Evolutionary conservation across 2,113 vertebrate species (phyloP).

Genomic region (Myodes glareolus): DNA sequence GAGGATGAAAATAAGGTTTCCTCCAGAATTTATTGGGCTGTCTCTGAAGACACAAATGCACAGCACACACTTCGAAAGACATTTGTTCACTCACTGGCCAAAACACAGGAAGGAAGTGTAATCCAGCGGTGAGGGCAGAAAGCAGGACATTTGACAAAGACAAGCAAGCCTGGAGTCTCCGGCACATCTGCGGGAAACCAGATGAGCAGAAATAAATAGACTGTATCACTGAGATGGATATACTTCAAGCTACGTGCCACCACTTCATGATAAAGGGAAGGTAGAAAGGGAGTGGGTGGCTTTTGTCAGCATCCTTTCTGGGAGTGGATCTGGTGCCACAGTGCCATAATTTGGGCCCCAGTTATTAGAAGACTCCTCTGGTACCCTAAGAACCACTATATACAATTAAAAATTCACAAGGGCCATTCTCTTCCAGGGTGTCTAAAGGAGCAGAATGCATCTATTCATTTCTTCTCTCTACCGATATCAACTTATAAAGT

Average conservation of each 20-base stretch:
- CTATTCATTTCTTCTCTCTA: background rate
- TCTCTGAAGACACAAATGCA: background rate
- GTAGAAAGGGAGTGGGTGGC: background rate
- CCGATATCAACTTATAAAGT: background rate
- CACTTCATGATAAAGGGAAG: background rate
- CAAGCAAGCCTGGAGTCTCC: background rate
- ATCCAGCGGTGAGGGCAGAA: background rate
- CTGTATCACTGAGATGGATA: background rate
- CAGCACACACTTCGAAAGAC: background rate
- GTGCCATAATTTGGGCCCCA: background rate
- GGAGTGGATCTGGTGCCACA: background rate
- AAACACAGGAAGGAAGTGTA: slow-evolving; percentile 14
- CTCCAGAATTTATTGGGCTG: background rate
- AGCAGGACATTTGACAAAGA: slow-evolving; percentile 15
- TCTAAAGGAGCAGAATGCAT: background rate
- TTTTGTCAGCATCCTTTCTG: background rate
- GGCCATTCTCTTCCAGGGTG: background rate
- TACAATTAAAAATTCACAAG: slow-evolving; percentile 6
- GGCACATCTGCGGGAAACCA: background rate
- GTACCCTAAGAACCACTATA: background rate
- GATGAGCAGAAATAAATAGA: background rate
- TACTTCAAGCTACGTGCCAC: background rate
- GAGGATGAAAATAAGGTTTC: slow-evolving; percentile 21
- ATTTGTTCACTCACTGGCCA: background rate
- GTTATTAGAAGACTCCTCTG: slow-evolving; percentile 14